A percentile compares a stretch with the other conserved stretches of the same genome.
phyloP scores from a whole-genome alignment of 1,140 invertebrate species.

The Argopecten irradians region DNA sequence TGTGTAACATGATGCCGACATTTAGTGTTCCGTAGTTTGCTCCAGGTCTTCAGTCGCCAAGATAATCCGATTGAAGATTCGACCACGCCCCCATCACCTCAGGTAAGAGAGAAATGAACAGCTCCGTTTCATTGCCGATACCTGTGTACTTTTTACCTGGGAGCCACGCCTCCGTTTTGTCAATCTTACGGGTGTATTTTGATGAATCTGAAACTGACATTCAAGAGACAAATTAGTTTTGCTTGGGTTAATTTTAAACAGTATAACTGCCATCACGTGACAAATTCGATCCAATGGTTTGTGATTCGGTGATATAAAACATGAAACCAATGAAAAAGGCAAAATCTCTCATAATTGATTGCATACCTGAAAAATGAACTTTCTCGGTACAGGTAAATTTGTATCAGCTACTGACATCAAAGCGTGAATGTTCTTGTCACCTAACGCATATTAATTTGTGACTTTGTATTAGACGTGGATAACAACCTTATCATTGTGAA shows the following conservation, averaged over 20 bases:
- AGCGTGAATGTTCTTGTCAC: background rate
- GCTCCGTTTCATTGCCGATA: background rate
- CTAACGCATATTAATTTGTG: background rate
- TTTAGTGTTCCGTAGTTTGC: background rate
- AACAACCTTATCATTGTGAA: background rate
- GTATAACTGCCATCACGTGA: constrained; percentile 13
- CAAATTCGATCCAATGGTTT: constrained; percentile 1
- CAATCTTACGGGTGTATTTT: constrained; percentile 1
- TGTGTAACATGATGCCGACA: constrained; percentile 13
- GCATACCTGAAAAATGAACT: constrained; percentile 21
- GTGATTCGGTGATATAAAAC: background rate
- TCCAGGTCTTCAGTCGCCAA: background rate
- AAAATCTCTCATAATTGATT: constrained; percentile 1
- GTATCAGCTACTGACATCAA: constrained; percentile 27
- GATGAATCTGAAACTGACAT: background rate
- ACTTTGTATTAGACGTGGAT: background rate
- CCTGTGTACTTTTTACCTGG: constrained; percentile 1
- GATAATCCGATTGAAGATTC: constrained; percentile 22
- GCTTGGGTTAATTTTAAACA: constrained; percentile 17
- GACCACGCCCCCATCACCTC: background rate
- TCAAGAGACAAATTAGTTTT: constrained; percentile 11
- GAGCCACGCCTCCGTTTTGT: constrained; percentile 3
- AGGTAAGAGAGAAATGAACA: constrained; percentile 15
- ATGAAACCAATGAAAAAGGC: background rate
- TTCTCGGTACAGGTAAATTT: constrained; percentile 8